These are phyloP conservation scores for Mareca strepera DNA, from an alignment of 2,797 vertebrate species.

Conservation along the genomic window DNA sequence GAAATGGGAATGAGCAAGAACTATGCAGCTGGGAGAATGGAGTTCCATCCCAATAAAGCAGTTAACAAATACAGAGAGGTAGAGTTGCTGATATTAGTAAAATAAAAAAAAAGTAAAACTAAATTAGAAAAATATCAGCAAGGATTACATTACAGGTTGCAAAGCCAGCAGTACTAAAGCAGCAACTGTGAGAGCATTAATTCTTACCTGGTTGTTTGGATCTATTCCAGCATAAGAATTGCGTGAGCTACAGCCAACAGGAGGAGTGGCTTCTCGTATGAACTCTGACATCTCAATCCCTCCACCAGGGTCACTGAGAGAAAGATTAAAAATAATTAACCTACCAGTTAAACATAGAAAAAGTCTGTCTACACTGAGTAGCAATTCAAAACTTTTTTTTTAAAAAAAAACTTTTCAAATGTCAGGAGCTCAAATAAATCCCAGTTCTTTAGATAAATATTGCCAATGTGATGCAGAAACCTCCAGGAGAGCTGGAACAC, in stretches of 20 bases:
- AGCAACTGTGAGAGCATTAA: neutral
- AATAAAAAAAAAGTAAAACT: neutral
- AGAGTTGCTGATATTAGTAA: neutral
- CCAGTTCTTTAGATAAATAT: neutral
- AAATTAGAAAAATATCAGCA: neutral
- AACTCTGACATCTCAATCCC: slow-evolving; percentile 99
- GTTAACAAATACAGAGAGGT: neutral
- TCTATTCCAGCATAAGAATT: slow-evolving; percentile 97
- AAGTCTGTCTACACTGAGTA: neutral
- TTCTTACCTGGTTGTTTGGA: slow-evolving; percentile 89
- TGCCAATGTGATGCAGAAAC: neutral
- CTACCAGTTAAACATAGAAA: neutral
- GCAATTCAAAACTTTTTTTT: neutral
- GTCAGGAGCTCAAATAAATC: neutral
- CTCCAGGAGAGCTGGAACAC: neutral
- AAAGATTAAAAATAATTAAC: slow-evolving; percentile 15
- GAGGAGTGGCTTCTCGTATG: slow-evolving; percentile 94
- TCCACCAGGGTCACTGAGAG: slow-evolving; percentile 93
- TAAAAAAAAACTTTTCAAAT: neutral
- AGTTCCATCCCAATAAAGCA: neutral
- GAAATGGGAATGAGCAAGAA: neutral
- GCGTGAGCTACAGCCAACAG: slow-evolving; percentile 97
- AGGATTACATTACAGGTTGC: neutral
- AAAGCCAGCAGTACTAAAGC: neutral
- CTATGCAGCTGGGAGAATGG: neutral